Evolutionary conservation across 1,140 invertebrate species (phyloP).

Genomic region (Lordiphosa mommai): DNA sequence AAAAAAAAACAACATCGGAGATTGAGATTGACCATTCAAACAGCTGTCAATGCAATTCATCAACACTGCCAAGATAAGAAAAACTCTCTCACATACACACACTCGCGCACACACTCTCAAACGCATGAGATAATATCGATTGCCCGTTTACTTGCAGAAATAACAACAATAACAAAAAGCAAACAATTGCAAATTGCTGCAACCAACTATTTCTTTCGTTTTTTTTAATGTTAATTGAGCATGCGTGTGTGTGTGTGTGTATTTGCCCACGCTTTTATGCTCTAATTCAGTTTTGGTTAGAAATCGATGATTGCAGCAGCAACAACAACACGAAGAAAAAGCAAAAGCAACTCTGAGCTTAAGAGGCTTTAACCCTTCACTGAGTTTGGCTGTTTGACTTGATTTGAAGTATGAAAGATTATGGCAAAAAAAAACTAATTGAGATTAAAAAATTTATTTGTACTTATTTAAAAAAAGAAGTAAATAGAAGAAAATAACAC

Average conservation of each 20-base stretch:
- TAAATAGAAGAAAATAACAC: too few relatives aligned
- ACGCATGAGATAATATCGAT: constrained; percentile 36
- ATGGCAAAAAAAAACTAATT: neutral
- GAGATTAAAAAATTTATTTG: too few relatives aligned
- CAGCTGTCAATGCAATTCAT: constrained; percentile 43
- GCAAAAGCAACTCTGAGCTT: constrained; percentile 23
- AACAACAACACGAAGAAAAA: constrained; percentile 23
- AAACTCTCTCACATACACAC: neutral
- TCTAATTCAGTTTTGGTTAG: constrained; percentile 70
- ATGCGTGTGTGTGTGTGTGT: constrained; percentile 50
- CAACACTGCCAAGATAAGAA: constrained; percentile 5
- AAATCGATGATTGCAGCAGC: constrained; percentile 69
- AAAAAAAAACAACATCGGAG: neutral
- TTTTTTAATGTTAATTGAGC: constrained; percentile 57
- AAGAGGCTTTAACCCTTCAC: constrained; percentile 45
- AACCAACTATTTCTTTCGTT: constrained; percentile 35
- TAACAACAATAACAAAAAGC: constrained; percentile 8
- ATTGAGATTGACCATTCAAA: constrained; percentile 11
- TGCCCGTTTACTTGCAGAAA: constrained; percentile 47
- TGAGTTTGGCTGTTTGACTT: constrained; percentile 2
- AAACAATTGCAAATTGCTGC: constrained; percentile 43
- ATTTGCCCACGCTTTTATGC: constrained; percentile 70
- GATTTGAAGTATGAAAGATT: neutral
- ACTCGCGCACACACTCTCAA: neutral
- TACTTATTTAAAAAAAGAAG: too few relatives aligned